Evolutionary conservation across 1,140 invertebrate genomes (phyloP), one percentile per base, ranked within the genome.

Genomic region (Eumeta japonica): DNA sequence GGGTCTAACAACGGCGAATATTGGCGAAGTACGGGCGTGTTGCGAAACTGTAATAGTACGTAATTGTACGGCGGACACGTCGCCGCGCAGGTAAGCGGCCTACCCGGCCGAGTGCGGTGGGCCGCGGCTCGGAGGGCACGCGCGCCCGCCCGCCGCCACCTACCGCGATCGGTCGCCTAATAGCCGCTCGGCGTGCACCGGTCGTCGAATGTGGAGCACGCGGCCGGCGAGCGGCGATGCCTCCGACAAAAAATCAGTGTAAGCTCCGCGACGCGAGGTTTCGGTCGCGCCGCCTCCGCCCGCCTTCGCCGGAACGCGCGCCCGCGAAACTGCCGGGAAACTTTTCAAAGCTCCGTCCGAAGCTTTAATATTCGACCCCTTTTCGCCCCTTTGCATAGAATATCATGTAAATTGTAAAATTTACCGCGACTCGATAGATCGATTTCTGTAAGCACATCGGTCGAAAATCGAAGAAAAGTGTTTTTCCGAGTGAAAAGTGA

Each of bases 161-260:
- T n/a, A n/a, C 44, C 46, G 40, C 17, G 28, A 29, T 41, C 28
- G 39, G 55, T 29, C 52, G 64, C 44, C 33, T 68, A 59, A 64
- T 66, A 62, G 49, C 55, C 40, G 42, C 43, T 43, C 48, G 37
- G 41, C 39, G 50, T 47, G 28, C 65, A 66, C 67, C 62, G 62
- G 64, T 63, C 58, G 55, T 48, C 56, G 55, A 68, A 73, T 73
- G 62, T 73, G 55, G 68, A 73, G 65, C 68, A 70, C 38, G 48
- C 49, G 44, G 52, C 49, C 27, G 16, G 48, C 47, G 41, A 56
- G 55, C 65, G 52, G 48, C 57, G 68, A 70, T 73, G 68, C 63
- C 65, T 73, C 50, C 62, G 35, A 64, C 63, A 63, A 68, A 70
- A 71, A 73, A 73, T 70, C 68, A 73, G 68, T 73, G 62, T 70